A percentile compares a stretch with the other conserved stretches of the same genome.
These are phyloP conservation scores for Lytechinus pictus DNA, from an alignment of 35 echinoderm and acorn worm species.

Conservation along the genomic window DNA sequence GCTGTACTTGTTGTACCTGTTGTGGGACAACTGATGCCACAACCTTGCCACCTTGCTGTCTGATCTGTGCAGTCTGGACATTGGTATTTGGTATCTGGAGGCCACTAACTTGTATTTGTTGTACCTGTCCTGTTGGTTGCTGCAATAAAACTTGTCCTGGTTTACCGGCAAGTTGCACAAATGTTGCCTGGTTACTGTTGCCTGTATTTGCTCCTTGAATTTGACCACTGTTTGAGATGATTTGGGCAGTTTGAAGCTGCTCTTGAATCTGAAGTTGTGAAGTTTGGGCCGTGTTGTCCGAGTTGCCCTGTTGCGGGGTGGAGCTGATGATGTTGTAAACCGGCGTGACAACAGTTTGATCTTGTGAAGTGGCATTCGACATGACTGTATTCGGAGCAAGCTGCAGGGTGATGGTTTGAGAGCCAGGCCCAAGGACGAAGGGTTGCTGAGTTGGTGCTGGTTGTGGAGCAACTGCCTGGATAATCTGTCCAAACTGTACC, in stretches of 20 bases:
- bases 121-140: slow-evolving; percentile 44
- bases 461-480: slow-evolving; percentile 53
- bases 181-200: slow-evolving; percentile 31
- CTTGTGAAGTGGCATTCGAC: slow-evolving; percentile 50
- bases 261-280: slow-evolving; percentile 23
- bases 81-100: slow-evolving; percentile 58
- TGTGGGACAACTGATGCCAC: slow-evolving; percentile 59
- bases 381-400: slow-evolving; percentile 65
- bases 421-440: slow-evolving; percentile 58
- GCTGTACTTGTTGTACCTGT: slow-evolving; percentile 37
- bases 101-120: slow-evolving; percentile 55
- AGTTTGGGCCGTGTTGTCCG: not conserved
- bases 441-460: slow-evolving; percentile 38
- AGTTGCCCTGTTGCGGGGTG: slow-evolving; percentile 17
- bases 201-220: not conserved
- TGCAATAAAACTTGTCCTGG: slow-evolving; percentile 49
- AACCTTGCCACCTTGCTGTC: slow-evolving; percentile 21
- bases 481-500: slow-evolving; percentile 74
- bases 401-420: slow-evolving; percentile 70
- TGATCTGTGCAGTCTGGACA: slow-evolving; percentile 35
- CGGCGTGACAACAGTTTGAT: slow-evolving; percentile 42
- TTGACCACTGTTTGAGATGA: slow-evolving; percentile 24
- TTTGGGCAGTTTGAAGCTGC: not conserved
- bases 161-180: slow-evolving; percentile 42
- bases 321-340: slow-evolving; percentile 50